Evolutionary conservation across 2,113 vertebrate genomes (phyloP), one percentile per base, ranked within the genome.

Genomic region (Tragelaphus imberbis): DNA sequence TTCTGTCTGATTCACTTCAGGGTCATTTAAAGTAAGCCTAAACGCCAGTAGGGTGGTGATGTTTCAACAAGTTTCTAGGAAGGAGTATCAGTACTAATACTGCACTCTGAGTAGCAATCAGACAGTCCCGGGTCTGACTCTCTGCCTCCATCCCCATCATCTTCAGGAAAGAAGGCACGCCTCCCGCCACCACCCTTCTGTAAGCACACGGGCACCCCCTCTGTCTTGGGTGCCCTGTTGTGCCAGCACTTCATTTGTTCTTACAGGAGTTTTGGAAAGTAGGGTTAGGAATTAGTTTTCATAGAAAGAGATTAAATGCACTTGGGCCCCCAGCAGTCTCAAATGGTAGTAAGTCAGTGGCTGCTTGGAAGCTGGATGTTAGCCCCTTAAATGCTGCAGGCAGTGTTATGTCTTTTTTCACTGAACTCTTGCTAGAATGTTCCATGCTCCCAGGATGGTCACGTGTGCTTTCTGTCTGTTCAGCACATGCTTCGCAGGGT

Each of bases 11-110:
- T 10, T 3, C n/a, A 27, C 11, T 36, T 93, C 55, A 97, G 97
- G 92, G 89, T 91, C 95, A 95, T 11, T 36, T 96, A 47, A 98
- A 97, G 53, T 68, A 84, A 97, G 33, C 82, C 40, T 90, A 5
- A 65, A 30, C 4, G 21, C 40, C 12, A n/a, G 65, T n/a, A 49
- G 40, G 65, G 51, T 33, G 58, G 58, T 59, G 47, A 8, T 44
- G 4, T 49, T 40, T 71, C 79, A 40, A 3, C 44, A 2, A 90
- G 90, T 56, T 91, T n/a, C 81, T 56, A 16, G 88, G 81, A 96
- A 87, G 71, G 12, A 55, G 1, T 30, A 30, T 9, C 94, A 92
- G 2, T 12, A 14, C 4, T 85, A 71, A 7, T 8, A 36, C 2
- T 28, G 33, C 13, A 49, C 77, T 40, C 25, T 93, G 15, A 33